phyloP scores from a whole-genome alignment of 2,888 invertebrate genomes.

The Leptinotarsa juncta region DNA sequence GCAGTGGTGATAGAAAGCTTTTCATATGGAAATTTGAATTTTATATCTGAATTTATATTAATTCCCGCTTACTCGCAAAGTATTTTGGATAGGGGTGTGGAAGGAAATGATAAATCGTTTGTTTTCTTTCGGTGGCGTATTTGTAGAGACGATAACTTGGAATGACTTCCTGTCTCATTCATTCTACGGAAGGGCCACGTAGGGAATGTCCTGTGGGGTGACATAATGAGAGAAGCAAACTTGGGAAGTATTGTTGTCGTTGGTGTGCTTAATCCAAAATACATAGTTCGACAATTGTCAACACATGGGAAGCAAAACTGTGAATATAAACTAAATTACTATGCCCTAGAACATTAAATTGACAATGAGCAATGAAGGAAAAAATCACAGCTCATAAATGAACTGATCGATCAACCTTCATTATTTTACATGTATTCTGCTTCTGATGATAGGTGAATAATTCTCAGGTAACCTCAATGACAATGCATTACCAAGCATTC shows the following conservation, averaged over 20 bases:
- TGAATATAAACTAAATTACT: no score
- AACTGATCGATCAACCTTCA: no score
- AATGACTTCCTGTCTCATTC: slow-evolving; percentile 21
- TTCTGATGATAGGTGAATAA: no score
- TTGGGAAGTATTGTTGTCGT: not conserved
- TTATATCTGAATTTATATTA: slow-evolving; percentile 49
- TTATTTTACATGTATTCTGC: no score
- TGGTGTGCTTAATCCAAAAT: not conserved
- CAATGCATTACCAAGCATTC: no score
- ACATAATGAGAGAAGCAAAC: not conserved
- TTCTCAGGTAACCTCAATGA: no score
- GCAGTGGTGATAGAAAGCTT: slow-evolving; percentile 36
- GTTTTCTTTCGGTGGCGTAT: slow-evolving; percentile 22
- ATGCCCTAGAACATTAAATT: no score
- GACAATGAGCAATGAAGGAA: no score
- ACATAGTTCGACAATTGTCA: not conserved
- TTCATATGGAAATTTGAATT: slow-evolving; percentile 50
- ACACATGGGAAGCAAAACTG: no score
- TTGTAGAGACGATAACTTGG: slow-evolving; percentile 21
- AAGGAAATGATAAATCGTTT: slow-evolving; percentile 27
- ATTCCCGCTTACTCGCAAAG: slow-evolving; percentile 48
- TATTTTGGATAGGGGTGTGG: slow-evolving; percentile 32
- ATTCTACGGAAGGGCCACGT: slow-evolving; percentile 1
- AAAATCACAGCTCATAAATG: no score
- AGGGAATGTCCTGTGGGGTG: not conserved